phyloP scores from a whole-genome alignment of 2,888 invertebrate genomes.

The Octodonta nipae region DNA sequence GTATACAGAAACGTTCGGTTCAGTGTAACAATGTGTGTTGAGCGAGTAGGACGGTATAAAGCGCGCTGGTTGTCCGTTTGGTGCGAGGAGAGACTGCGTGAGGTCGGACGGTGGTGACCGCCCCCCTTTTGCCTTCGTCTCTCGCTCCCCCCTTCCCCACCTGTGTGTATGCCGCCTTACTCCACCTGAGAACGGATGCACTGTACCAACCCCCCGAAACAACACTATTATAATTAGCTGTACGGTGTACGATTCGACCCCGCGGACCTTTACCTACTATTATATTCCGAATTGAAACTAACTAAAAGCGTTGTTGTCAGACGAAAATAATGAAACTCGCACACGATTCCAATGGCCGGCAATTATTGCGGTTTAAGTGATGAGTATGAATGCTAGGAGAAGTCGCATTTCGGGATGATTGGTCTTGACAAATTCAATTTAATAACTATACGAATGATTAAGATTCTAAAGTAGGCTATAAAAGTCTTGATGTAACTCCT shows the following conservation, averaged over 20 bases:
- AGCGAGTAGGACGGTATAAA: slow-evolving; percentile 8
- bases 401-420: no score
- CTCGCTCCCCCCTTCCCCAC: slow-evolving; percentile 12
- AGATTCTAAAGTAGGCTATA: no score
- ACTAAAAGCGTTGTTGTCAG: no score
- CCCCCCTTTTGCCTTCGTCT: slow-evolving; percentile 21
- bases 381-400: no score
- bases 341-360: no score
- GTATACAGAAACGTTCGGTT: slow-evolving; percentile 25
- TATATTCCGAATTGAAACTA: no score
- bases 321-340: no score
- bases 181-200: slow-evolving; percentile 31
- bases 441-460: no score
- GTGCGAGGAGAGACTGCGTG: slow-evolving; percentile 37
- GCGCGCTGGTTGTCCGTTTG: slow-evolving; percentile 34
- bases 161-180: slow-evolving; percentile 30
- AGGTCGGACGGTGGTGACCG: slow-evolving; percentile 36
- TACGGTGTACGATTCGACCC: slow-evolving; percentile 18
- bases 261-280: slow-evolving; percentile 16
- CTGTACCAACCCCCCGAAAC: slow-evolving; percentile 33
- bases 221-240: slow-evolving; percentile 30
- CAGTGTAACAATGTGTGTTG: slow-evolving; percentile 30
- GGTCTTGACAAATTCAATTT: no score
- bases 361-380: no score
- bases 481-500: no score